Evolutionary conservation across 2,797 vertebrate genomes (phyloP).

Genomic region (Alcedo atthis): DNA sequence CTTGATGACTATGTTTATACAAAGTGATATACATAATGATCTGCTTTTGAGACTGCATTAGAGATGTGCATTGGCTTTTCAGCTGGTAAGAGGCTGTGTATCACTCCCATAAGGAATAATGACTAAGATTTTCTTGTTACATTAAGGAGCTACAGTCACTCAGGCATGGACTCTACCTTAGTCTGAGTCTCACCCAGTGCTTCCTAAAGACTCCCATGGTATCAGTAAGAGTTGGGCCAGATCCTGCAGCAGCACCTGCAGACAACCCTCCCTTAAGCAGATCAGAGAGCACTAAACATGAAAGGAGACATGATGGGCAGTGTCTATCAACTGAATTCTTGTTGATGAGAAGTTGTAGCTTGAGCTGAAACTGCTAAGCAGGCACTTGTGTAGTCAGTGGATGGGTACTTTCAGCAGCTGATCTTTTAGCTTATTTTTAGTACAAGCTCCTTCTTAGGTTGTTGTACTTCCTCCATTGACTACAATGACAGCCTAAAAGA

Average conservation of each 20-base stretch:
- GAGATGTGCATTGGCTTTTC: slow-evolving; percentile 36
- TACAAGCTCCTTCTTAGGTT: not conserved
- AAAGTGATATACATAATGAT: slow-evolving; percentile 68
- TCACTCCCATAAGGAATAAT: slow-evolving; percentile 29
- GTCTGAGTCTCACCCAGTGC: not conserved
- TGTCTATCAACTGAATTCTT: not conserved
- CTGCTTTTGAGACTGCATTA: slow-evolving; percentile 56
- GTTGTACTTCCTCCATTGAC: not conserved
- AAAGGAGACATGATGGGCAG: not conserved
- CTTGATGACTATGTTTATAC: slow-evolving; percentile 68
- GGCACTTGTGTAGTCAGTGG: fast-evolving
- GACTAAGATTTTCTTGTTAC: not conserved
- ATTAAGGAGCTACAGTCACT: slow-evolving; percentile 8
- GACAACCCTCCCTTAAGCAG: not conserved
- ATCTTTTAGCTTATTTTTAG: not conserved
- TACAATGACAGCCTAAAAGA: not conserved
- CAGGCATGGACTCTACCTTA: not conserved
- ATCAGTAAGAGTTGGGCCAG: not conserved
- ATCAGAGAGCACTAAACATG: not conserved
- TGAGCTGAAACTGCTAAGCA: not conserved
- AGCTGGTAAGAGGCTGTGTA: slow-evolving; percentile 12
- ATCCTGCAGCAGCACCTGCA: not conserved
- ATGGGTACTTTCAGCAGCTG: not conserved
- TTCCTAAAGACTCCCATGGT: not conserved
- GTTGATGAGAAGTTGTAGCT: not conserved